A percentile compares a stretch with the other conserved stretches of the same genome.
Conservation (phyloP, 2,888 invertebrate genomes). For the Andrena hattorfiana region DNA sequence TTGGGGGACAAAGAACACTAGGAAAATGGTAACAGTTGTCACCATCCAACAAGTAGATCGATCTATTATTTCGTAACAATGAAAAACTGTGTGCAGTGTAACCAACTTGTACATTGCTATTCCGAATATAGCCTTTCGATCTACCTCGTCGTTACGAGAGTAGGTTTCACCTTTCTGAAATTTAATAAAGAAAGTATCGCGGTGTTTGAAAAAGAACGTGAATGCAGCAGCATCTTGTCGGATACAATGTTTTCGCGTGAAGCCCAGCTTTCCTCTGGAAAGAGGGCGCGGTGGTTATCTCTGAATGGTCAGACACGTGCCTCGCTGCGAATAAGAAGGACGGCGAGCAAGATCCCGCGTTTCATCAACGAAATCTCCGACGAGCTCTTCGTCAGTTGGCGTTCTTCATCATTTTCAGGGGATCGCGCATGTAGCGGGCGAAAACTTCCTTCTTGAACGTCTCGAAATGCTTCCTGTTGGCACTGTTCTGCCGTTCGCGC, state of each 20-base stretch:
- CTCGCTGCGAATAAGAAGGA: constrained; percentile 43
- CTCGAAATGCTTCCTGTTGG: constrained; percentile 93
- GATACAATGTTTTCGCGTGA: not conserved
- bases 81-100: not conserved
- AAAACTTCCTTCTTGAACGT: constrained; percentile 93
- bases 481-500: constrained; percentile 94
- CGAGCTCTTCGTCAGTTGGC: constrained; percentile 65
- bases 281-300: not conserved
- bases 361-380: constrained; percentile 45
- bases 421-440: constrained; percentile 90
- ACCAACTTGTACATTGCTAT: not conserved
- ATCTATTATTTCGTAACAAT: constrained; percentile 1
- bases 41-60: not conserved
- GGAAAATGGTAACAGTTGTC: not conserved
- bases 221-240: constrained; percentile 5
- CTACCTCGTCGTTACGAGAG: not conserved
- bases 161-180: not conserved
- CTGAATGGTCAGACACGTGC: constrained; percentile 8
- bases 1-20: not conserved
- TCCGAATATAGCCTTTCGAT: not conserved
- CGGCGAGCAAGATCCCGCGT: constrained; percentile 47
- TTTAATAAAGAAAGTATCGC: not conserved
- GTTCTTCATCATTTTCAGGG: constrained; percentile 86
- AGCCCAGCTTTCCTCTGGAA: not conserved
- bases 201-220: not conserved